Evolutionary conservation across 2,888 invertebrate genomes (phyloP).

Genomic region (Drosophila borealis): DNA sequence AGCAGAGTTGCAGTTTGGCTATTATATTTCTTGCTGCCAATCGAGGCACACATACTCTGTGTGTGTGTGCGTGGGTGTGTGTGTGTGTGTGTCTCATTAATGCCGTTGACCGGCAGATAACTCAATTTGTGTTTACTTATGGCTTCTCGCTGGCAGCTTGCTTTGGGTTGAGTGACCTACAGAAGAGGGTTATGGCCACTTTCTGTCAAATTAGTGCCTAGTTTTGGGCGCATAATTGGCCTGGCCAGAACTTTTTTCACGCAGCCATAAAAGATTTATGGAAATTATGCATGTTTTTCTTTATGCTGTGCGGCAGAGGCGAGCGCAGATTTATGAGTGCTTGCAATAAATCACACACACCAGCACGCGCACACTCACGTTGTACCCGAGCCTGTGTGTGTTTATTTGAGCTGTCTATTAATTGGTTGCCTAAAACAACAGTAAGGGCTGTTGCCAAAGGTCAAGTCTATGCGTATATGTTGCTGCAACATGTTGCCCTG

Average conservation of each 20-base stretch:
- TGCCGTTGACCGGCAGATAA: conserved; percentile 42
- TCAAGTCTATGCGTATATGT: conserved; percentile 54
- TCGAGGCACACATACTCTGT: conserved; percentile 13
- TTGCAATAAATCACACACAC: conserved; percentile 71
- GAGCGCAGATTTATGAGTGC: conserved; percentile 70
- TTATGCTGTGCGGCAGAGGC: conserved; percentile 53
- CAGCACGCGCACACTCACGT: conserved; percentile 13
- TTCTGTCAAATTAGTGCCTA: conserved; percentile 78
- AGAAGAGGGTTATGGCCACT: conserved; percentile 51
- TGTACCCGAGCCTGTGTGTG: conserved; percentile 1
- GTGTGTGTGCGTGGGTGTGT: conserved; percentile 14
- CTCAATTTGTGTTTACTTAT: conserved; percentile 67
- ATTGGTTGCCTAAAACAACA: conserved; percentile 69
- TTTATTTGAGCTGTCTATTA: conserved; percentile 65
- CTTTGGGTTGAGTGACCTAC: conserved; percentile 54
- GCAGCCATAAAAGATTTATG: conserved; percentile 75
- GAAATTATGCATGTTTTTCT: conserved; percentile 79
- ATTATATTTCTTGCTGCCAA: conserved; percentile 20
- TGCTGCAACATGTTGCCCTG: conserved; percentile 55
- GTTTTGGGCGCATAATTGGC: conserved; percentile 73
- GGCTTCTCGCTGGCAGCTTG: conserved; percentile 1
- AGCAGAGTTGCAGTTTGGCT: conserved; percentile 12
- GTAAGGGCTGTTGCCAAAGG: conserved; percentile 73
- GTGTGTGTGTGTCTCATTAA: conserved; percentile 37
- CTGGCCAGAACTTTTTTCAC: conserved; percentile 67